These are phyloP conservation scores for Uloborus diversus DNA, from an alignment of 1,140 invertebrate genomes.

Conservation along the genomic window DNA sequence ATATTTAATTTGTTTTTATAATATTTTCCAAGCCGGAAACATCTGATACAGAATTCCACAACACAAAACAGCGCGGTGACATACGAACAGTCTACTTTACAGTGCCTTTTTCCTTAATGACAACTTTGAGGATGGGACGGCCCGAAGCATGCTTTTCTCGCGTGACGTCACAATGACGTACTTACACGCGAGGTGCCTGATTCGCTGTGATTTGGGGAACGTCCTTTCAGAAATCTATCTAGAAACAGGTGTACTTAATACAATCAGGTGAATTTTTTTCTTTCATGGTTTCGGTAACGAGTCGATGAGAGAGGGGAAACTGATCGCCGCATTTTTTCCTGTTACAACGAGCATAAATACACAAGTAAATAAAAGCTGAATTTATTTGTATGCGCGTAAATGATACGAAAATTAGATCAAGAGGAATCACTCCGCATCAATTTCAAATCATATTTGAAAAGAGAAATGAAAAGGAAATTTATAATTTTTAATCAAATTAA, in stretches of 20 bases:
- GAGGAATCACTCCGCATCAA: too few species aligned
- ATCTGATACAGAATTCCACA: neutral
- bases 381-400: neutral
- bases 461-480: neutral
- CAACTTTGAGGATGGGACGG: slow-evolving; percentile 2
- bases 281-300: too few species aligned
- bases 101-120: slow-evolving; percentile 5
- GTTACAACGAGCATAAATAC: neutral
- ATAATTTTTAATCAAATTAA: neutral
- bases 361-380: neutral
- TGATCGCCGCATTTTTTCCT: too few species aligned
- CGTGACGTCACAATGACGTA: slow-evolving; percentile 44
- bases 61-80: neutral
- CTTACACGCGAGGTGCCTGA: neutral
- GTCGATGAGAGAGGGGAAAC: too few species aligned
- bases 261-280: slow-evolving; percentile 17
- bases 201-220: neutral
- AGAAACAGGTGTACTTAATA: slow-evolving; percentile 26
- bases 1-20: neutral
- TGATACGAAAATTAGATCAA: neutral
- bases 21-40: slow-evolving; percentile 1
- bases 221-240: neutral
- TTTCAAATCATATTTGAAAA: too few species aligned
- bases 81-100: slow-evolving; percentile 1
- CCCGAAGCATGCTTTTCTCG: neutral